Base-by-base conservation (phyloP, 2,797 vertebrate genomes). In the Adelosebastes latens region DNA sequence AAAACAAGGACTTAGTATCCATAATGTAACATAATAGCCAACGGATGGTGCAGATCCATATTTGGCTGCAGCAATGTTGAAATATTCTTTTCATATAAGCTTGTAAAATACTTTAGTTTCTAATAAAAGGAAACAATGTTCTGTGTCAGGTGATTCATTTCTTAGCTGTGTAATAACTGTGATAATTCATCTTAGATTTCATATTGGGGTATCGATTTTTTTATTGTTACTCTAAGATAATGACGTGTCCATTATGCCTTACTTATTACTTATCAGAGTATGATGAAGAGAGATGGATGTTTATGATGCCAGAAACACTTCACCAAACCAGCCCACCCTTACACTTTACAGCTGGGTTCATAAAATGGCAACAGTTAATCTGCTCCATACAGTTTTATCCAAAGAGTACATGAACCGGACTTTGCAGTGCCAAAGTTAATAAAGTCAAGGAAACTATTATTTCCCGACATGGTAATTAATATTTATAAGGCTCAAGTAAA, bases 401-500 rank as follows among this genome's bases (percentile, higher is more conserved):
- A 81, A 63, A 56, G 20, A 77, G 42, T 32, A 55, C 71, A 79
- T 20, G 65, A 75, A 74, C 68, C 25, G 20, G 62, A 82, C 68
- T 75, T 68, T 22, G 39, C 62, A 7, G 46, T 81, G 87, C 88
- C 86, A 89, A 83, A 84, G 72, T 55, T 82, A 81, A 87, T 87
- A 84, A 83, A 73, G 80, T 49, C 14, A 53, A 88, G 75, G 71
- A 77, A 77, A 67, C 24, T 16, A 13, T 69, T 82, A 68, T 61
- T 86, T 76, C 58, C 86, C 32, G 66, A 76, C 60, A 79, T 65
- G 74, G 61, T 29, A 32, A 83, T 87, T 87, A 34, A 81, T 88
- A 89, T 92, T 90, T 80, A 88, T 84, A 49, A 82, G 75, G 62
- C 75, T 81, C 3, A 56, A 72, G 61, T 60, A 11, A 73, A 73